Base-by-base conservation (phyloP, 2,113 vertebrate species). In the Vombatus ursinus region DNA sequence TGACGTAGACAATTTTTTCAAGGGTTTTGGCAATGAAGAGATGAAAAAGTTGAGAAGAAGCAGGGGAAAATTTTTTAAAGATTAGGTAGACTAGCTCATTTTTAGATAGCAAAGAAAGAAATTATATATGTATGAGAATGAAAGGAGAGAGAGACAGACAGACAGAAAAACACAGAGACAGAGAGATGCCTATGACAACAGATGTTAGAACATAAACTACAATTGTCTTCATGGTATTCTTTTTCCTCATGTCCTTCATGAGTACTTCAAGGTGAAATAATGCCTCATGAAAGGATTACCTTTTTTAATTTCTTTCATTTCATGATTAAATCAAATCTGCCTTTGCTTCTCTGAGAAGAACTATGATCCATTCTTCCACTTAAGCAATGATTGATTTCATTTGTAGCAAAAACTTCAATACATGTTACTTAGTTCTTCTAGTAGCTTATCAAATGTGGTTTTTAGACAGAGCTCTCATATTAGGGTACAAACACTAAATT, bases 281-380 rank as follows among this genome's bases (percentile, higher is more conserved):
- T 16, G 14, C 4, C 68, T 14, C 5, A 19, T 77, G 14, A n/a
- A 77, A n/a, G 31, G 0, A 19, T n/a, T n/a, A 16, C 0, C 0
- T n/a, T 77, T 31, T n/a, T 77, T 16, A n/a, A n/a, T 77, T 3
- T 77, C 37, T n/a, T 77, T 77, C 14, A 68, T 3, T 19, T 8
- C 14, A 68, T 61, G 28, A 61, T 37, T 37, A 68, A 68, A 68
- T 14, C 31, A n/a, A 68, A 16, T n/a, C 31, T 31, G 9, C 28
- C 11, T 68, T 68, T 68, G 28, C 28, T 68, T 68, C 61, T 31
- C 2, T 31, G 26, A 37, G 12, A 10, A 31, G 28, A 61, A 61
- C 28, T 68, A 16, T 37, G 31, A 68, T 2, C 3, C 14, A 68
- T 68, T 12, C 37, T 16, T 68, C 8, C 1, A 61, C 0, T 61